Percentiles rank a stretch among this genome's conserved stretches.
Evolutionary conservation across 2,797 vertebrate genomes (phyloP).

Genomic region (Ateles fusciceps): DNA sequence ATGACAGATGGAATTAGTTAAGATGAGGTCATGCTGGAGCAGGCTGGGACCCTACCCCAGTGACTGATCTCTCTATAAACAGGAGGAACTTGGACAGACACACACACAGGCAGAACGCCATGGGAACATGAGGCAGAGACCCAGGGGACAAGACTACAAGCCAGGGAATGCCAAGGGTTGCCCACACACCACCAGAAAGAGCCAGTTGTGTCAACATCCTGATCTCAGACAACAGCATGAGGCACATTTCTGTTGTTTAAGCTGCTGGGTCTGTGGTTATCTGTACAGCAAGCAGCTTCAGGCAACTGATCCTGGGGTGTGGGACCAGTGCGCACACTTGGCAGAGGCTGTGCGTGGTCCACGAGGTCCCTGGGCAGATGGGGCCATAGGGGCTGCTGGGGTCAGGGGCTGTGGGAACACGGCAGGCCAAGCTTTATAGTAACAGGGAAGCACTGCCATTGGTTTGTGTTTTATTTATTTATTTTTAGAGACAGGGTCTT

Average conservation of each 20-base stretch:
- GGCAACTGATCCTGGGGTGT: not conserved
- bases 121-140: not conserved
- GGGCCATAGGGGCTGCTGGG: not conserved
- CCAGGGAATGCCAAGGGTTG: not conserved
- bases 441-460: not conserved
- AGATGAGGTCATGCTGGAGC: not conserved
- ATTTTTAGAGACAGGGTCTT: not conserved
- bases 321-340: not conserved
- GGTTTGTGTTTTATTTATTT: not conserved
- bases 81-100: not conserved
- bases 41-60: not conserved
- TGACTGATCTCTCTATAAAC: not conserved
- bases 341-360: not conserved
- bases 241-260: not conserved
- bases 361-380: not conserved
- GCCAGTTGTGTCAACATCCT: not conserved
- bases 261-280: not conserved
- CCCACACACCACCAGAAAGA: not conserved
- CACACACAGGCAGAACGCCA: too few species aligned
- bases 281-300: not conserved
- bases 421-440: not conserved
- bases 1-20: not conserved
- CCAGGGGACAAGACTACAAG: not conserved
- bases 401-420: not conserved
- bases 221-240: not conserved